These are phyloP conservation scores for Diacarnus erythraeanus DNA, from an alignment of 37 sponge, comb jelly and placozoan species.

Conservation along the genomic window DNA sequence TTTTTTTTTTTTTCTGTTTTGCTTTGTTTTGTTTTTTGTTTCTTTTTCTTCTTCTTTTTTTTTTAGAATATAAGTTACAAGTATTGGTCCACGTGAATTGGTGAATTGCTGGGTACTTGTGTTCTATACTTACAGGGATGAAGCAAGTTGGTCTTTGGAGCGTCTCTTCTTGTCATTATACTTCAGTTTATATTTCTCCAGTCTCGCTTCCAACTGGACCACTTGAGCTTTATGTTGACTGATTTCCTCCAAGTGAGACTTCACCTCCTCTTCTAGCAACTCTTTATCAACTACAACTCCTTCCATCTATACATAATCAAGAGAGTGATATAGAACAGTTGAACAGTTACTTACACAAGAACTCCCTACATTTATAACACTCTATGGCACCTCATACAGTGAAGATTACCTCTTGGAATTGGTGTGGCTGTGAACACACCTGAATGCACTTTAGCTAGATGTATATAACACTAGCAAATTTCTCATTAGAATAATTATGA, in stretches of 20 bases:
- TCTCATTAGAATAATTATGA: no score
- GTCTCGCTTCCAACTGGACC: not conserved
- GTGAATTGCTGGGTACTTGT: no score
- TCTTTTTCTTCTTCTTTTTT: not conserved
- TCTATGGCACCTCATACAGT: not conserved
- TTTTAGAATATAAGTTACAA: no score
- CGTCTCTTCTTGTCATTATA: conserved; percentile 10
- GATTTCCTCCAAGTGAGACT: conserved; percentile 1
- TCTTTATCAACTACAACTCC: conserved; percentile 14
- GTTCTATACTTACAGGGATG: conserved; percentile 31
- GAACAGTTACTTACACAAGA: not conserved
- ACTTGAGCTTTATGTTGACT: not conserved
- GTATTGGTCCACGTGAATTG: no score
- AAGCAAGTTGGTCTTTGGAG: conserved; percentile 8
- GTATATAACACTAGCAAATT: no score
- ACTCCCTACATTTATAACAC: no score
- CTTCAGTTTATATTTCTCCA: conserved; percentile 30
- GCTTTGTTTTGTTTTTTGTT: not conserved
- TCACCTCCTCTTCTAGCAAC: not conserved
- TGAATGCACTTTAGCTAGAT: no score
- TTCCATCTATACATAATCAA: conserved; percentile 6
- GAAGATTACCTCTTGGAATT: not conserved
- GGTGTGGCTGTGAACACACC: no score
- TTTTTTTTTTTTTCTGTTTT: not conserved
- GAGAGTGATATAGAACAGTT: not conserved